Base-by-base conservation (phyloP, 2,113 vertebrate genomes). In the Macaca nemestrina region DNA sequence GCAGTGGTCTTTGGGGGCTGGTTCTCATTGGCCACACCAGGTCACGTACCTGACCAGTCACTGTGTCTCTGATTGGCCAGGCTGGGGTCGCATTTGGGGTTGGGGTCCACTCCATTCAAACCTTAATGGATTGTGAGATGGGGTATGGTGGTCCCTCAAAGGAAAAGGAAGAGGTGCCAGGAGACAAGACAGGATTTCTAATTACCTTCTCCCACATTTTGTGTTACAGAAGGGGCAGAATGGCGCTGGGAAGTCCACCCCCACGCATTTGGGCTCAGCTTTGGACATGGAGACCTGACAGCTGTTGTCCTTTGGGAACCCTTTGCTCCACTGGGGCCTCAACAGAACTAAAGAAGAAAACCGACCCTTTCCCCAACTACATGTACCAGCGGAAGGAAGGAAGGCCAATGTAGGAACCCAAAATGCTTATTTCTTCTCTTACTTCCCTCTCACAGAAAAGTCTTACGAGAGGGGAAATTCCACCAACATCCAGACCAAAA, bases 391-490 rank as follows among this genome's bases (percentile, higher is more conserved):
- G 3, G 88, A 95, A 93, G 84, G 81, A 93, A 90, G 72, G 61
- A 6, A 30, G 75, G 86, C 25, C 0, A 7, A 25, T 32, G 55
- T 82, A 92, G 86, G 82, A 95, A 93, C 79, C 73, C 70, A 87
- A 32, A 86, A 40, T 27, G 67, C 32, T 68, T 88, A 80, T 92
- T 97, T 93, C 83, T 94, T 97, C 70, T 96, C 18, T 13, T 59
- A 95, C 95, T 97, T 98, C 90, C 70, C 64, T 40, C 61, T 93
- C n/a, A n/a, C 76, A 86, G 12, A 93, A 35, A 57, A 64, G 45
- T 88, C 81, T 93, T 70, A 55, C 22, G 35, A 70, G 82, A 88
- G 55, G 96, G 88, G 94, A 80, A 95, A 88, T 97, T 96, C 93
- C 84, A 73, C 48, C 23, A 55, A 17, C 30, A 61, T 78, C 55